A percentile compares a stretch with the other conserved stretches of the same genome.
These are phyloP conservation scores for Popillia japonica DNA, from an alignment of 1,140 invertebrate genomes.

Conservation along the genomic window DNA sequence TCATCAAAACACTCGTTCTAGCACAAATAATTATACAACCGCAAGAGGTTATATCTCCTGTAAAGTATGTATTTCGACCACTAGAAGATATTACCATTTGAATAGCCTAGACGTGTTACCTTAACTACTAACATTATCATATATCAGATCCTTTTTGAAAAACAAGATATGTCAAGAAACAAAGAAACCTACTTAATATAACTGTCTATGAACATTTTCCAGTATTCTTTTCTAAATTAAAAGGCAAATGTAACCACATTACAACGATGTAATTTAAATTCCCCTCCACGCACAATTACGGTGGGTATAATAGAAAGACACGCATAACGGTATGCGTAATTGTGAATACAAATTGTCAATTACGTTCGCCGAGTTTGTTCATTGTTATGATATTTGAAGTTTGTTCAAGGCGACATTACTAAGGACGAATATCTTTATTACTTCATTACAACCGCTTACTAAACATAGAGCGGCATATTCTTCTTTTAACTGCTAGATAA, in stretches of 20 bases:
- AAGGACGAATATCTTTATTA: conserved; percentile 13
- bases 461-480: not conserved
- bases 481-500: not conserved
- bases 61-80: no score
- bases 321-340: conserved; percentile 18
- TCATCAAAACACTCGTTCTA: no score
- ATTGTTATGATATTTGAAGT: conserved; percentile 17
- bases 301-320: conserved; percentile 16
- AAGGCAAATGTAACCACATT: not conserved
- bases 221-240: conserved; percentile 24
- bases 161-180: no score
- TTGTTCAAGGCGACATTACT: not conserved
- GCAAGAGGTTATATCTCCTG: no score
- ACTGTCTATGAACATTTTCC: not conserved
- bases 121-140: no score
- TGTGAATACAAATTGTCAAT: conserved; percentile 35
- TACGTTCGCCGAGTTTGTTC: conserved; percentile 26
- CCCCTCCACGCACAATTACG: conserved; percentile 20
- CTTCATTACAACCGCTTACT: not conserved
- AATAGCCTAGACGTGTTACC: no score
- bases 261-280: conserved; percentile 16
- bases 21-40: no score
- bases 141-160: no score
- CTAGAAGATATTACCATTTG: no score
- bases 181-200: not conserved